Conservation (phyloP, 1,140 invertebrate species). For the Brachionus plicatilis region DNA sequence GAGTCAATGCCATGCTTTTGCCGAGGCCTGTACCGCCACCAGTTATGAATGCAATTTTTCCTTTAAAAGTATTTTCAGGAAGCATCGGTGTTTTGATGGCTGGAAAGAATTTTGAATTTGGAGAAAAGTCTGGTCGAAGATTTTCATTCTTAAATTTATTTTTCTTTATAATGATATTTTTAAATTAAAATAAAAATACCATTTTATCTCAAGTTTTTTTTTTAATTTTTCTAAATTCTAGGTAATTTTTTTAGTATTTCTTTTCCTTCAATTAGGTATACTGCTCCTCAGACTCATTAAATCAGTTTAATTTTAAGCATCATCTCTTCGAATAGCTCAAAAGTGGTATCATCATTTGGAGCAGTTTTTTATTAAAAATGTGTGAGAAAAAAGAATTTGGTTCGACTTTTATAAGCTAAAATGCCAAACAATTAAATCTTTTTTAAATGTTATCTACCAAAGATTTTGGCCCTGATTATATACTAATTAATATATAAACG, state of each 20-base stretch:
- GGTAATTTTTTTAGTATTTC: neutral
- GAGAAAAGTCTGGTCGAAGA: neutral
- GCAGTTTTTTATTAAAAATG: neutral
- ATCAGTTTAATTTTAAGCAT: slow-evolving; percentile 37
- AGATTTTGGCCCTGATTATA: slow-evolving; percentile 33
- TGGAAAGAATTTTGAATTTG: slow-evolving; percentile 48
- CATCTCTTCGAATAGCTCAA: slow-evolving; percentile 40
- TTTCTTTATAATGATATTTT: neutral
- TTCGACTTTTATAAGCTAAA: neutral
- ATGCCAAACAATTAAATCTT: neutral
- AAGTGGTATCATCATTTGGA: slow-evolving; percentile 15
- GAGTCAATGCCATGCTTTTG: slow-evolving; percentile 58
- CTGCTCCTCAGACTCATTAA: slow-evolving; percentile 40
- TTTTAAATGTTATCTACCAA: slow-evolving; percentile 8
- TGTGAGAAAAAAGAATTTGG: neutral
- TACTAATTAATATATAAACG: neutral
- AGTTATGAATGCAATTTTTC: slow-evolving; percentile 60
- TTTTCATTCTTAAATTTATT: neutral
- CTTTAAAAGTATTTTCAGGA: slow-evolving; percentile 51
- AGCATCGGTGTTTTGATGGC: slow-evolving; percentile 49
- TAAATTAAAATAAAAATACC: neutral
- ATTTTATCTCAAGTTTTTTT: neutral
- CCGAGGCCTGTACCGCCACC: slow-evolving; percentile 62
- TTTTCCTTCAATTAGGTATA: neutral
- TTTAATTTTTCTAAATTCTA: neutral